Evolutionary conservation across 2,113 vertebrate species (phyloP).

Genomic region (Phaethon lepturus): DNA sequence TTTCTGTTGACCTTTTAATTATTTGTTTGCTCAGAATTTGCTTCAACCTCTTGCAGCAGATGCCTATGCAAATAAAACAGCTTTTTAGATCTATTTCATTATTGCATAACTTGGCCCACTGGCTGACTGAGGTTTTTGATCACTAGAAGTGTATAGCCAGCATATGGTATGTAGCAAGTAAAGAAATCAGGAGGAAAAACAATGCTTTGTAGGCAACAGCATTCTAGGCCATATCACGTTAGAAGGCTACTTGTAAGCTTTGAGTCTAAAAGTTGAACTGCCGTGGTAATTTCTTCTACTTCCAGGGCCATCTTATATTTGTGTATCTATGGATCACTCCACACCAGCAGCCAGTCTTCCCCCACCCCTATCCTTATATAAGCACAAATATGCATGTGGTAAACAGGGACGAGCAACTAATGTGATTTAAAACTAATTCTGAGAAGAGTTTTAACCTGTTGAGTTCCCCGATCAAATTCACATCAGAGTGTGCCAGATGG

Average conservation of each 20-base stretch:
- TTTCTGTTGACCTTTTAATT: background rate
- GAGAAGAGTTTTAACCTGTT: background rate
- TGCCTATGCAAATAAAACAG: background rate
- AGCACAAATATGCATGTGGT: background rate
- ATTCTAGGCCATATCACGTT: background rate
- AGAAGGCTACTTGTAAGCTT: background rate
- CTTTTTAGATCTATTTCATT: background rate
- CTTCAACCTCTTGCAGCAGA: background rate
- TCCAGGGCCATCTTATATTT: background rate
- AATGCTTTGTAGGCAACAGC: background rate
- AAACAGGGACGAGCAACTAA: background rate
- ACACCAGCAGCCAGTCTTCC: background rate
- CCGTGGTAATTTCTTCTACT: background rate
- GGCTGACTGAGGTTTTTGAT: background rate
- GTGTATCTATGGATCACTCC: background rate
- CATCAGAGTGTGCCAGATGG: background rate
- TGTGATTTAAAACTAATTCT: background rate
- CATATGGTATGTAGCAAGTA: background rate
- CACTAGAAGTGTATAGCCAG: background rate
- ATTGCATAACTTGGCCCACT: background rate
- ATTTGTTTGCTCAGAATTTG: background rate
- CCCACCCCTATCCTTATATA: background rate
- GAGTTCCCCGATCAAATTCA: background rate
- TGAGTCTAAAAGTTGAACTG: background rate
- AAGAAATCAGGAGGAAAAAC: background rate